These are phyloP conservation scores for Drosophila takahashii DNA, from an alignment of 1,140 invertebrate genomes.

Conservation along the genomic window DNA sequence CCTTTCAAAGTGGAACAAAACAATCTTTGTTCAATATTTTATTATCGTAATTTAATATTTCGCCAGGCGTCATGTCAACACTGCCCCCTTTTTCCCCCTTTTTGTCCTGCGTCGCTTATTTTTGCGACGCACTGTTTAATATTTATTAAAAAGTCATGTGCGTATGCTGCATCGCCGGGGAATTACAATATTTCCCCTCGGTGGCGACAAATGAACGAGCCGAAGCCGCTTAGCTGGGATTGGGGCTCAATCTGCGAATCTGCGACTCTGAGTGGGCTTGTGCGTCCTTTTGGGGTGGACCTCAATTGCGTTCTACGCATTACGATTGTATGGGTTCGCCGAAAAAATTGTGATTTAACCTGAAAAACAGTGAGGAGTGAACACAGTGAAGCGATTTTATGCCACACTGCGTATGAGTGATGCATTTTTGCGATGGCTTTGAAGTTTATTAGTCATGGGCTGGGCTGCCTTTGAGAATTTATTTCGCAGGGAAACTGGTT, in stretches of 20 bases:
- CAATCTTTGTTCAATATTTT: constrained; percentile 79
- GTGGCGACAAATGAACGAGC: constrained; percentile 49
- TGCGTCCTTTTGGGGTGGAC: constrained; percentile 29
- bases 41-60: constrained; percentile 78
- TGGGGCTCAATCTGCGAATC: constrained; percentile 47
- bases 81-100: constrained; percentile 8
- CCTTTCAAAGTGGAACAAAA: constrained; percentile 59
- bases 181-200: constrained; percentile 57
- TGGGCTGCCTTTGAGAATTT: not conserved
- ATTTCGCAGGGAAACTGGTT: not conserved
- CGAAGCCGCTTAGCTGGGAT: constrained; percentile 56
- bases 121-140: constrained; percentile 74
- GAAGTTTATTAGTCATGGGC: constrained; percentile 1
- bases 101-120: constrained; percentile 16
- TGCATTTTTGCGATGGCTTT: not conserved
- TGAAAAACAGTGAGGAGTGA: not conserved
- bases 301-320: constrained; percentile 11
- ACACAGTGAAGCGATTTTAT: not conserved
- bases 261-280: constrained; percentile 12
- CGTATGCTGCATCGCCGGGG: constrained; percentile 65
- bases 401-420: constrained; percentile 11
- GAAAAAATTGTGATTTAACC: not conserved
- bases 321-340: constrained; percentile 1
- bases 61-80: constrained; percentile 36
- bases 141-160: constrained; percentile 82